These are phyloP conservation scores for Parauchenoglanis ngamensis DNA, from an alignment of 2,797 vertebrate species.

Conservation along the genomic window DNA sequence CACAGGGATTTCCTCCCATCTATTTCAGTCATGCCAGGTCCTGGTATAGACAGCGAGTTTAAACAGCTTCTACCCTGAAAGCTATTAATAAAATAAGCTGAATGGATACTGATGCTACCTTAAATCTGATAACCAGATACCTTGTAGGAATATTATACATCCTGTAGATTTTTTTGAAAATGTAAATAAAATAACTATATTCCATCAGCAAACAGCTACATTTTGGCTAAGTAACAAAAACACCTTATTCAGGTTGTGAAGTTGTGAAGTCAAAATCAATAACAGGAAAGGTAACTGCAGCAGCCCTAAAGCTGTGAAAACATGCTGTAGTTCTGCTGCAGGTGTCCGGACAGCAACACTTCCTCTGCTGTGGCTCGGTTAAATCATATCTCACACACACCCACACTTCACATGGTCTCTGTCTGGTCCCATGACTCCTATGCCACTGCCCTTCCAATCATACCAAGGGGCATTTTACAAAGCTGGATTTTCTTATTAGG, in stretches of 20 bases:
- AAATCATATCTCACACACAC: conserved; percentile 34
- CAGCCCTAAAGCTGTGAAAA: conserved; percentile 59
- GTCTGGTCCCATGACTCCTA: conserved; percentile 28
- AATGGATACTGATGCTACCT: conserved; percentile 3
- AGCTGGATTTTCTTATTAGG: not conserved
- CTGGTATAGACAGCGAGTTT: conserved; percentile 36
- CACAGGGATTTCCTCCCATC: conserved; percentile 47
- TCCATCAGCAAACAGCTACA: not conserved
- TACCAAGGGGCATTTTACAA: not conserved
- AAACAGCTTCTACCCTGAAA: conserved; percentile 7
- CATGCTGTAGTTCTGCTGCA: conserved; percentile 52
- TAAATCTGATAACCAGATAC: not conserved
- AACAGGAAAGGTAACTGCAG: conserved; percentile 61
- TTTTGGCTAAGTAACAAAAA: not conserved
- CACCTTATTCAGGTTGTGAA: not conserved
- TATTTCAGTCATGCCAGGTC: conserved; percentile 47
- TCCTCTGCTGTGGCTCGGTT: conserved; percentile 44
- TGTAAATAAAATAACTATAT: not conserved
- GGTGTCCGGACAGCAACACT: conserved; percentile 53
- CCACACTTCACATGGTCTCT: conserved; percentile 24
- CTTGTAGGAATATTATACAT: not conserved
- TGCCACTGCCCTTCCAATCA: not conserved
- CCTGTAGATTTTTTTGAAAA: not conserved
- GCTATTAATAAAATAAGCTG: conserved; percentile 45
- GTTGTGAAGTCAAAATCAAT: conserved; percentile 43